phyloP scores from a whole-genome alignment of 1,140 invertebrate genomes.

The Drosophila lowei region DNA sequence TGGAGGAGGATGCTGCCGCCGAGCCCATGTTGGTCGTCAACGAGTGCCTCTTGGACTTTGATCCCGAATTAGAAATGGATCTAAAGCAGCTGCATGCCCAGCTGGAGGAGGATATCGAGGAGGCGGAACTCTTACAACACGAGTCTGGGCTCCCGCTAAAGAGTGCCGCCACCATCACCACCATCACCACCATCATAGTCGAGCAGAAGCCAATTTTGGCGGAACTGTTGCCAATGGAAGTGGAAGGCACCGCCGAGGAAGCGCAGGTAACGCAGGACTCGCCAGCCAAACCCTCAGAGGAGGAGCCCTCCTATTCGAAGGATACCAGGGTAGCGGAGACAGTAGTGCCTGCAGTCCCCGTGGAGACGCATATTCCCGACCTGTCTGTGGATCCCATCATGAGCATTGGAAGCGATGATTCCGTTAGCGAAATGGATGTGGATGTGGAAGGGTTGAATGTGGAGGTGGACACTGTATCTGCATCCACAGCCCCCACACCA shows the following conservation, averaged over 20 bases:
- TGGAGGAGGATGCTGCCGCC: constrained; percentile 16
- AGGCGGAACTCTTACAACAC: background rate
- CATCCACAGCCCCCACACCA: too few species aligned
- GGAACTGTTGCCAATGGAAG: too few species aligned
- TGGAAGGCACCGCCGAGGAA: background rate
- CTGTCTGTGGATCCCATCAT: constrained; percentile 8
- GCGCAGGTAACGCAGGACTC: background rate
- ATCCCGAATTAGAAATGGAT: constrained; percentile 1
- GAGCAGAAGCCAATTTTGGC: background rate
- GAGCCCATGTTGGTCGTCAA: constrained; percentile 45
- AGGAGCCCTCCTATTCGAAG: too few species aligned
- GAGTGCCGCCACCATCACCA: background rate
- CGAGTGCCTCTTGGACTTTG: constrained; percentile 43
- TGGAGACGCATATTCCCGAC: background rate
- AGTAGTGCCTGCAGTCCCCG: background rate
- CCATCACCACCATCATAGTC: background rate
- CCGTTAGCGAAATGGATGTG: background rate
- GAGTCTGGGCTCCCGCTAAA: constrained; percentile 12
- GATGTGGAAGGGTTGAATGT: background rate
- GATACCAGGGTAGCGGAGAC: too few species aligned
- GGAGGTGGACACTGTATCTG: too few species aligned
- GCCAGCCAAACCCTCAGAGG: background rate
- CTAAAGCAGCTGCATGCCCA: background rate
- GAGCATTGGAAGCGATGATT: constrained; percentile 50
- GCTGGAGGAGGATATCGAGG: background rate